These are phyloP conservation scores for Thamnophis elegans DNA, from an alignment of 2,797 vertebrate genomes.

Conservation along the genomic window DNA sequence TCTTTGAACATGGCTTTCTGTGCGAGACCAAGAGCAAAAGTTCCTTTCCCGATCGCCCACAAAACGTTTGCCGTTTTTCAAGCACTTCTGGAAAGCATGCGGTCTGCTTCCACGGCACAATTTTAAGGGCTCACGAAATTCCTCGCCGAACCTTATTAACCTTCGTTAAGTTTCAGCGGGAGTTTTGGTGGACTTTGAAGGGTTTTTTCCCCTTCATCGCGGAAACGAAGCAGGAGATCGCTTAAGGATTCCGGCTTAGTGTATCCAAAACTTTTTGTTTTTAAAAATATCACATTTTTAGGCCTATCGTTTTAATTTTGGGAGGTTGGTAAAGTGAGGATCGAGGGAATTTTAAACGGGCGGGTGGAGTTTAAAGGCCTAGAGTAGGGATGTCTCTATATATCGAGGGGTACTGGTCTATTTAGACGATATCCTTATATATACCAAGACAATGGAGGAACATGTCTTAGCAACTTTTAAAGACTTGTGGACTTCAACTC, in stretches of 20 bases:
- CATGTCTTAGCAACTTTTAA: neutral
- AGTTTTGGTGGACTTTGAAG: neutral
- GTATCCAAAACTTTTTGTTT: no score
- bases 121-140: neutral
- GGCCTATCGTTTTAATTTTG: neutral
- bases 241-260: neutral
- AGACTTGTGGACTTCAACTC: neutral
- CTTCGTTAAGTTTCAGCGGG: fast-evolving
- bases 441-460: no score
- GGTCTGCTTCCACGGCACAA: slow-evolving; percentile 30
- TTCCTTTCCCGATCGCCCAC: neutral
- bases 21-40: neutral
- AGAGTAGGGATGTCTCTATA: neutral
- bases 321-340: neutral
- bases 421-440: no score
- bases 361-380: no score
- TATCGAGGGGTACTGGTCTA: no score
- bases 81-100: no score
- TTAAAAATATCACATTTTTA: no score
- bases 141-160: neutral
- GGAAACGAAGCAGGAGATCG: neutral
- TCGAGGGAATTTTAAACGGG: neutral
- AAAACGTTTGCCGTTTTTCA: neutral
- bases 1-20: neutral
- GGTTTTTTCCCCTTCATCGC: neutral